Base-by-base conservation (phyloP, 2,888 invertebrate genomes). In the Sminthurinus aureus region DNA sequence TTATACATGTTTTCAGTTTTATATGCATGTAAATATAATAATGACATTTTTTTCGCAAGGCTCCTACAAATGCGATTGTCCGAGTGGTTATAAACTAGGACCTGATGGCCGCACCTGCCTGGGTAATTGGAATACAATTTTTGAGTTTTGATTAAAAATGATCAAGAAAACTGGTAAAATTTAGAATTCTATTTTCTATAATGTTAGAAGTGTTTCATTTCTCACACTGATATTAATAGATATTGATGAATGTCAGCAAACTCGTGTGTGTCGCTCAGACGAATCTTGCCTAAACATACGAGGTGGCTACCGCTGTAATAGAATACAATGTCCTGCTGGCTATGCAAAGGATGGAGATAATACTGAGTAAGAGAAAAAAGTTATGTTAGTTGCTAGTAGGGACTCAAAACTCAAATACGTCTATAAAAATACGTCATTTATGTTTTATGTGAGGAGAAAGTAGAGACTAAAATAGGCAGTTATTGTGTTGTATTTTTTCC, bases 221-320 rank as follows among this genome's bases (percentile, higher is more conserved):
- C n/a, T n/a, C n/a, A n/a, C n/a, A n/a, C n/a, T n/a, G n/a, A 18
- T 77, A 77, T n/a, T 89, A 90, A 86, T 90, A 92, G 95, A 95
- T 90, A 92, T 95, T 85, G 94, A 95, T 89, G 95, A 95, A 90
- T 95, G 95, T 89, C 13, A 13, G 13, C 90, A 91, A 82, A 90
- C 91, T 9, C 91, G 89, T 20, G 89, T 90, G 4, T 92, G 92
- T 86, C 88, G 89, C 0, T 85, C 92, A 0, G 94, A 95, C 85
- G 93, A 95, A 88, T 93, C 96, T 78, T 99, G 99, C 89, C 94
- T 97, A 88, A 99, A 99, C 90, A 96, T 95, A 0, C 92, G 96
- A 84, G 99, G 99, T 0, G 93, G 95, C 83, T 96, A 93, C 91
- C 94, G 96, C 89, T 99, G 98, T 90, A 96, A 96, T 88, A 92